A percentile compares a stretch with the other conserved stretches of the same genome.
phyloP scores from a whole-genome alignment of 2,797 vertebrate species.

The Gadopsis bispinosus region DNA sequence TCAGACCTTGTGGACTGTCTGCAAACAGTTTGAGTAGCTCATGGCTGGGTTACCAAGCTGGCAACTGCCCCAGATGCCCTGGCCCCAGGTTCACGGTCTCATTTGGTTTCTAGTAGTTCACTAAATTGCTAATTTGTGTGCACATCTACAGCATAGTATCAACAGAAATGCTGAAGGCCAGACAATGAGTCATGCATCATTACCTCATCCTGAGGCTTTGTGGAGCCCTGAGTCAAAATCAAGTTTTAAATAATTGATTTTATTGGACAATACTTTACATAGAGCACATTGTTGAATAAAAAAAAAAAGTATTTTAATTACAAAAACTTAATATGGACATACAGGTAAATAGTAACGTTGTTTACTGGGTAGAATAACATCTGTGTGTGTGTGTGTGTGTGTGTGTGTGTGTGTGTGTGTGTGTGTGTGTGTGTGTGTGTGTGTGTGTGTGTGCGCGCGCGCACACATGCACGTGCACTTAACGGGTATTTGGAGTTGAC shows the following conservation, averaged over 20 bases:
- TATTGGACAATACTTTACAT: neutral
- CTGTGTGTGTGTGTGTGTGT: no score
- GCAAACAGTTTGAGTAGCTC: constrained; percentile 12
- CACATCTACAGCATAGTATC: neutral
- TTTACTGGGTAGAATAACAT: neutral
- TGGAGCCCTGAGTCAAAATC: neutral
- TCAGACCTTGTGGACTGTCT: constrained; percentile 12
- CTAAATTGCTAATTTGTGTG: neutral
- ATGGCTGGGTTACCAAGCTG: neutral
- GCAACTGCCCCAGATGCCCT: neutral
- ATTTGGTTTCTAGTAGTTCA: neutral
- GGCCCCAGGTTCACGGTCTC: neutral
- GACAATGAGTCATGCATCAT: neutral
- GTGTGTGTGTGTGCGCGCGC: no score
- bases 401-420: no score
- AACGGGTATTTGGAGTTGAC: neutral
- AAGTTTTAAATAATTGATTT: neutral
- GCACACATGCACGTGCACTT: neutral
- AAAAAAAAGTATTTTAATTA: neutral
- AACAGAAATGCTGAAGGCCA: neutral
- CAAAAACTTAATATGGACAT: neutral
- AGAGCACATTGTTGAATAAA: neutral
- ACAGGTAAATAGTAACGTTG: neutral
- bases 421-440: no score
- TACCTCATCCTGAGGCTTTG: neutral